Conservation (phyloP, 2,888 invertebrate species). For the Limnephilus lunatus region DNA sequence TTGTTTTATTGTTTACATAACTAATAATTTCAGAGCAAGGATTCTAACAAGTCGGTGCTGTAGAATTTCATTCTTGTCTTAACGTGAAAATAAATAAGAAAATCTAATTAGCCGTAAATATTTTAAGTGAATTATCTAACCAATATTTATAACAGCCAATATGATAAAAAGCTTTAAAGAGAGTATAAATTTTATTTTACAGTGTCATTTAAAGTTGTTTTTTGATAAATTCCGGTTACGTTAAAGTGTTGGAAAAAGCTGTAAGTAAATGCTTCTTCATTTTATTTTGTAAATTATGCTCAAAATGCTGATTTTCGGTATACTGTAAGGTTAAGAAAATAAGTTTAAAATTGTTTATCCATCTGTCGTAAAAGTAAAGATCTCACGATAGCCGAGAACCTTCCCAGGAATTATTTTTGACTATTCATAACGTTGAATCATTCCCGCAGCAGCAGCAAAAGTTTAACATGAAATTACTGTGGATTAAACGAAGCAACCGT, state of each 20-base stretch:
- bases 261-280: too few species aligned
- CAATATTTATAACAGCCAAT: too few species aligned
- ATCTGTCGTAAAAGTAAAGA: not conserved
- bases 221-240: too few species aligned
- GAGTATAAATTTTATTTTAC: too few species aligned
- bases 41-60: not conserved
- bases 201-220: too few species aligned
- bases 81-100: not conserved
- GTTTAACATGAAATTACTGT: constrained; percentile 13
- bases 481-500: constrained; percentile 32
- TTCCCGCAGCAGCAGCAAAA: not conserved
- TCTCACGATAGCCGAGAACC: not conserved
- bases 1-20: not conserved
- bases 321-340: not conserved
- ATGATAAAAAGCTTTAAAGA: too few species aligned
- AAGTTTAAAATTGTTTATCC: not conserved
- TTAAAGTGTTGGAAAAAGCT: too few species aligned
- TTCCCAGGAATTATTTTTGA: not conserved
- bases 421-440: not conserved
- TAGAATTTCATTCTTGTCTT: not conserved
- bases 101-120: not conserved
- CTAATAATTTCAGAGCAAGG: not conserved
- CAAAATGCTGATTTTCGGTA: not conserved
- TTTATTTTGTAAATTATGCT: too few species aligned
- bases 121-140: not conserved